Evolutionary conservation across 2,113 vertebrate species (phyloP), one percentile per base, ranked within the genome.

Genomic region (Pogona vitticeps): DNA sequence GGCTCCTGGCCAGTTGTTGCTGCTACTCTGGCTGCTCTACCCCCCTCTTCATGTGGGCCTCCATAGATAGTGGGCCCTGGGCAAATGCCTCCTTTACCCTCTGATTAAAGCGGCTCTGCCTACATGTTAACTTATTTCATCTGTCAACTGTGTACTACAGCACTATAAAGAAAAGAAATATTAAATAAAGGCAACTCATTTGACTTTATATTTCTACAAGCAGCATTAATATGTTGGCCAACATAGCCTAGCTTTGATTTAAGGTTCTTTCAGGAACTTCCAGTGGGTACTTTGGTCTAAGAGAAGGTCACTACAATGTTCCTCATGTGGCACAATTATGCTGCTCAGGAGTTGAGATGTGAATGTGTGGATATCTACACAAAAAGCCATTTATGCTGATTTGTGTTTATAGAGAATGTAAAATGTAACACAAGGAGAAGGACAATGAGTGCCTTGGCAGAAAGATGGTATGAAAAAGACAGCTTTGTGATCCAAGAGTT

Each of bases 91-190:
- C n/a, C n/a, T n/a, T n/a, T n/a, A n/a, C n/a, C n/a, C n/a, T n/a
- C n/a, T n/a, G n/a, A n/a, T n/a, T n/a, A n/a, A n/a, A n/a, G n/a
- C n/a, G n/a, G n/a, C n/a, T n/a, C n/a, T n/a, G 82, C 90, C 92
- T 94, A 94, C 93, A 87, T 94, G 93, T 94, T 95, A 93, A 95
- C 91, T 95, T 96, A 94, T 96, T 94, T 96, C 89, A 93, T 92
- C 95, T 96, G 93, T 96, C 95, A 96, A 91, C 88, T 56, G 92
- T 93, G 93, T 93, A 95, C 96, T 96, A 93, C 89, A 81, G 86
- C 89, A 84, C 70, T 88, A 95, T 93, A 95, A 93, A 95, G 92
- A 95, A 95, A 94, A 94, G 88, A 94, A 94, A 93, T 95, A 95
- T 91, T 89, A 93, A 93, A 84, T 78, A 95, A 93, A 89, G 84